Conservation (phyloP, 2,888 invertebrate genomes). For the Pyralis farinalis region DNA sequence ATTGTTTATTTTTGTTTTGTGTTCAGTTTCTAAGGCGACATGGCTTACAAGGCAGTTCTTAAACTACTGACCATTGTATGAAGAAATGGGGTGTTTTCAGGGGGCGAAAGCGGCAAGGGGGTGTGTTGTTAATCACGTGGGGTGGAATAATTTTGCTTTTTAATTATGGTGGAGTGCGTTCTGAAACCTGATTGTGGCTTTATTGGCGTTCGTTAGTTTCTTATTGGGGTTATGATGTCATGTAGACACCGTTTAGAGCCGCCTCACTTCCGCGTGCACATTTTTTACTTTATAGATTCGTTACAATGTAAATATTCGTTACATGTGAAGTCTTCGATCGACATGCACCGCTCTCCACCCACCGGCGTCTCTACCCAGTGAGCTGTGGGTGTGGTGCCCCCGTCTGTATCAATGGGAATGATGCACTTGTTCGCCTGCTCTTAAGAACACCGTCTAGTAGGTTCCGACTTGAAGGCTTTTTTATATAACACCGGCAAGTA, state of each 20-base stretch:
- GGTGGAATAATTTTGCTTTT: slow-evolving; percentile 77
- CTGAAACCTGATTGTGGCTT: slow-evolving; percentile 44
- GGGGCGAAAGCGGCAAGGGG: slow-evolving; percentile 28
- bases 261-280: no score
- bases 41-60: slow-evolving; percentile 60
- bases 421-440: no score
- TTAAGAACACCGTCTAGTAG: no score
- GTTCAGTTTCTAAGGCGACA: slow-evolving; percentile 72
- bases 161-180: slow-evolving; percentile 73
- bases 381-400: no score
- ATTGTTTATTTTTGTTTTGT: slow-evolving; percentile 77
- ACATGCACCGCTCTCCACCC: no score
- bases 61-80: slow-evolving; percentile 70
- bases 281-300: no score
- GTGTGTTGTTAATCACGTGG: slow-evolving; percentile 61
- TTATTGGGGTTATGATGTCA: slow-evolving; percentile 43
- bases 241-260: slow-evolving; percentile 16
- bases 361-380: no score
- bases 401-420: no score
- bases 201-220: slow-evolving; percentile 31
- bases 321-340: no score
- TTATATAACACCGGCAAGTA: no score
- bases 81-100: slow-evolving; percentile 55
- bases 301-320: no score
- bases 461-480: no score